Conservation (phyloP, 2,888 invertebrate species). For the Pyrrhia umbra region DNA sequence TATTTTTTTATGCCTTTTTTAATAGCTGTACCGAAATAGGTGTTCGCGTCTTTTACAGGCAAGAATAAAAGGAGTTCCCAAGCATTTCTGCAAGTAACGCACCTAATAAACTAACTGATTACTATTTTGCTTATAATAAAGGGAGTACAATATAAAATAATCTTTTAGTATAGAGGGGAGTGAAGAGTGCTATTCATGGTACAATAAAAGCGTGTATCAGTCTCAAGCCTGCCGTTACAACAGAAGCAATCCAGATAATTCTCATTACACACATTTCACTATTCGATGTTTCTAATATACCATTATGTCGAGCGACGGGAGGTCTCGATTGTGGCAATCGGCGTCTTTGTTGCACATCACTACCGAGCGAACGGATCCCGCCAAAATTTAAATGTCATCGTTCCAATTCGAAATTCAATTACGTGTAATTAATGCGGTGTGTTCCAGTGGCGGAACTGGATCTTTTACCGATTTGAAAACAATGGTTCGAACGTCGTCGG, state of each 20-base stretch:
- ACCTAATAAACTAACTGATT: slow-evolving; percentile 87
- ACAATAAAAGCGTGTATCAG: slow-evolving; percentile 82
- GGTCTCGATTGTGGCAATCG: slow-evolving; percentile 84
- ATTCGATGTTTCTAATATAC: slow-evolving; percentile 85
- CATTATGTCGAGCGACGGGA: slow-evolving; percentile 85
- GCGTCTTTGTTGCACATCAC: slow-evolving; percentile 88
- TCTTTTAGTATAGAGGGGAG: slow-evolving; percentile 84
- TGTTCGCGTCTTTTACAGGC: slow-evolving; percentile 62
- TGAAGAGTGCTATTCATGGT: slow-evolving; percentile 85
- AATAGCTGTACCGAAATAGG: slow-evolving; percentile 63
- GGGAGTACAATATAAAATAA: slow-evolving; percentile 85
- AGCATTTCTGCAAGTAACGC: slow-evolving; percentile 85
- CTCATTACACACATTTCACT: slow-evolving; percentile 89
- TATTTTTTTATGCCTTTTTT: slow-evolving; percentile 50
- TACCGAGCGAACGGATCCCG: slow-evolving; percentile 83
- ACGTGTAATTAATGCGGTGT: slow-evolving; percentile 91
- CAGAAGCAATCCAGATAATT: slow-evolving; percentile 89
- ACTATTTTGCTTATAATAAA: slow-evolving; percentile 84
- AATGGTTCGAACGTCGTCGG: slow-evolving; percentile 79
- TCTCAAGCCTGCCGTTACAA: slow-evolving; percentile 83
- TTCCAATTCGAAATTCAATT: slow-evolving; percentile 92
- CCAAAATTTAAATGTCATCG: slow-evolving; percentile 91
- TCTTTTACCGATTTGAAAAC: slow-evolving; percentile 86
- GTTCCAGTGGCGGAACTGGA: slow-evolving; percentile 85
- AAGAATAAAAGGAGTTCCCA: slow-evolving; percentile 71